A percentile compares a stretch with the other conserved stretches of the same genome.
Conservation (phyloP, 2,797 vertebrate species). For the Lithobates pipiens region DNA sequence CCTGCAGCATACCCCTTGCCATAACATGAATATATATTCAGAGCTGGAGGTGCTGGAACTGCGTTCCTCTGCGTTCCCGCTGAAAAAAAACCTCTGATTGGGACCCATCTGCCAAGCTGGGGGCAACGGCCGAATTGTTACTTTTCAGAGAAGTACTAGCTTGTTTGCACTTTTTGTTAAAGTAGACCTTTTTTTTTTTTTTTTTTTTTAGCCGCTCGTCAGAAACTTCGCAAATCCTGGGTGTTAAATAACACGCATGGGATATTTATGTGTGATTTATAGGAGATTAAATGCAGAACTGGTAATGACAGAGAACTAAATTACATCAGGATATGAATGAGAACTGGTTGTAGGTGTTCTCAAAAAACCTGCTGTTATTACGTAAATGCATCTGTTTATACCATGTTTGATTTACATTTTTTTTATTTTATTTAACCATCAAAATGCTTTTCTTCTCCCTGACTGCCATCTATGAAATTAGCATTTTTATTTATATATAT, state of each 20-base stretch:
- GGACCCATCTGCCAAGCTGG: too few relatives aligned
- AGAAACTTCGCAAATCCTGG: slow-evolving; percentile 67
- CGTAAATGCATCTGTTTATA: slow-evolving; percentile 73
- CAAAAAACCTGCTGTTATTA: slow-evolving; percentile 70
- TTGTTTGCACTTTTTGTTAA: slow-evolving; percentile 26
- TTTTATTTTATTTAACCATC: slow-evolving; percentile 73
- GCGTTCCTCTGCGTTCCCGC: too few relatives aligned
- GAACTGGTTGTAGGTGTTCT: slow-evolving; percentile 70
- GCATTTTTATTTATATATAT: background rate
- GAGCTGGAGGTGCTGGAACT: too few relatives aligned
- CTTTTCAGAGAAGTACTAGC: background rate
- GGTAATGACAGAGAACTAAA: slow-evolving; percentile 73
- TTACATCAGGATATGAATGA: slow-evolving; percentile 80
- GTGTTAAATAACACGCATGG: slow-evolving; percentile 72
- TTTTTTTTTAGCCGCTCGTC: slow-evolving; percentile 63
- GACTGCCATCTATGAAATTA: slow-evolving; percentile 62
- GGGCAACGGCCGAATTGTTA: background rate
- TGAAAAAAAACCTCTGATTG: too few relatives aligned
- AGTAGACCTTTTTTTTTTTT: background rate
- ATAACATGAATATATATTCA: too few relatives aligned
- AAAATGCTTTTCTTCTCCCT: slow-evolving; percentile 68
- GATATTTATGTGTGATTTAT: slow-evolving; percentile 71
- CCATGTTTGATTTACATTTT: slow-evolving; percentile 66
- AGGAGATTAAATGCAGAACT: slow-evolving; percentile 74
- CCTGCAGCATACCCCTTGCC: too few relatives aligned